Evolutionary conservation across 2,888 invertebrate species (phyloP), one percentile per base, ranked within the genome.

Genomic region (Plutella xylostella): DNA sequence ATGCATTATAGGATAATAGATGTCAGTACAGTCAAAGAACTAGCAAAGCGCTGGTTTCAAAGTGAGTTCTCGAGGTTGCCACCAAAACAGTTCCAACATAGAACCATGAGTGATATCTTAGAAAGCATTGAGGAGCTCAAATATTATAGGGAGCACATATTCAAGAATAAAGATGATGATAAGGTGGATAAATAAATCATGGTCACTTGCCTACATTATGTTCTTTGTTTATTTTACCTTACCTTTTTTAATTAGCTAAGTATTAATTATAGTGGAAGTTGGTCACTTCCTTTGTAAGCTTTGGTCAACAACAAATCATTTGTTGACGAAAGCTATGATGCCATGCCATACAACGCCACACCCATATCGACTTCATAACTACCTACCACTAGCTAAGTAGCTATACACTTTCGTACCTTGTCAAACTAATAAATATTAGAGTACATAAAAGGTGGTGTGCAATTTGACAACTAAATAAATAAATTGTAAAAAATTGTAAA

Each of bases 1-100:
- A 76, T 98, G 52, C 96, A 98, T 67, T 97, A 98, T 71, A 88
- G 98, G 57, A 91, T 95, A 37, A 89, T 99, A 51, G 98, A 98
- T 83, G 96, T 97, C 2, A 94, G 93, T 28, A 88, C 93, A 0
- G 74, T 98, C 15, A 97, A 97, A 68, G 97, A 97, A 72, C 67
- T 98, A 43, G 88, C 86, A 11, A 87, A 85, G 52, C 72, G 92
- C 14, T 98, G 97, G 97, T 89, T 90, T 69, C 87, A 88, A 2
- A 76, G 85, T 15, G 66, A 89, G 9, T 87, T 72, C 55, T 69
- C 80, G 12, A 62, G 59, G n/a, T 73, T 78, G 42, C 92, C 92
- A 0, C 64, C 65, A 39, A 94, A 94, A 60, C 72, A 64, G 41
- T 82, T 87, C n/a, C 57, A 68, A 0, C 95, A 96, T 63, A 86